Percentiles rank a stretch among this genome's conserved stretches.
phyloP scores from a whole-genome alignment of 2,797 vertebrate genomes.

The Liparis tanakae region DNA sequence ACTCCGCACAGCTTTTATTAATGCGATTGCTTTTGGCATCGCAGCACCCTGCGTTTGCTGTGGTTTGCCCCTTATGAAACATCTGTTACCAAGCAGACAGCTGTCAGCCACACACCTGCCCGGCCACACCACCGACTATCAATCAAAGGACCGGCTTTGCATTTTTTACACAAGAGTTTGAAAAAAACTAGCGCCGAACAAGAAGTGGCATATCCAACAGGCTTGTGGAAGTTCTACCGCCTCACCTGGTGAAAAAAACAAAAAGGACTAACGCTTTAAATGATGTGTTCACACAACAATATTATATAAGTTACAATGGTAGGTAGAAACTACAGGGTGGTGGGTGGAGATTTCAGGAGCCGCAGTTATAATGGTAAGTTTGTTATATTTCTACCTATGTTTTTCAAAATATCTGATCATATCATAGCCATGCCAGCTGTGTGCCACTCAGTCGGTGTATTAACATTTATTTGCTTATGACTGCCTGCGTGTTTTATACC shows the following conservation, averaged over 20 bases:
- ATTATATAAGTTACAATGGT: not conserved
- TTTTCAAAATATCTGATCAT: too few species aligned
- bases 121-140: slow-evolving; percentile 21
- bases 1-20: slow-evolving; percentile 18
- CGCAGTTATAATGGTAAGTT: too few species aligned
- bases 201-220: not conserved
- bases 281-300: not conserved
- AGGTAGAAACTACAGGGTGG: too few species aligned
- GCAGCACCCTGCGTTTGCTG: slow-evolving; percentile 1
- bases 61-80: slow-evolving; percentile 27
- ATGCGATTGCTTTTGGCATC: slow-evolving; percentile 20
- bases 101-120: slow-evolving; percentile 47
- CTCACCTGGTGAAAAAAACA: not conserved
- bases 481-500: too few species aligned
- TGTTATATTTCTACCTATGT: too few species aligned
- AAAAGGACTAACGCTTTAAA: not conserved
- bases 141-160: slow-evolving; percentile 18
- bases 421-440: too few species aligned
- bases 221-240: not conserved
- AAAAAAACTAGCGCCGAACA: slow-evolving; percentile 9
- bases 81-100: slow-evolving; percentile 27
- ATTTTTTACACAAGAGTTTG: not conserved
- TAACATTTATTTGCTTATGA: too few species aligned
- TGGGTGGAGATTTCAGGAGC: too few species aligned
- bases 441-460: too few species aligned